Evolutionary conservation across 2,888 invertebrate species (phyloP).

Genomic region (Conops quadrifasciatus): DNA sequence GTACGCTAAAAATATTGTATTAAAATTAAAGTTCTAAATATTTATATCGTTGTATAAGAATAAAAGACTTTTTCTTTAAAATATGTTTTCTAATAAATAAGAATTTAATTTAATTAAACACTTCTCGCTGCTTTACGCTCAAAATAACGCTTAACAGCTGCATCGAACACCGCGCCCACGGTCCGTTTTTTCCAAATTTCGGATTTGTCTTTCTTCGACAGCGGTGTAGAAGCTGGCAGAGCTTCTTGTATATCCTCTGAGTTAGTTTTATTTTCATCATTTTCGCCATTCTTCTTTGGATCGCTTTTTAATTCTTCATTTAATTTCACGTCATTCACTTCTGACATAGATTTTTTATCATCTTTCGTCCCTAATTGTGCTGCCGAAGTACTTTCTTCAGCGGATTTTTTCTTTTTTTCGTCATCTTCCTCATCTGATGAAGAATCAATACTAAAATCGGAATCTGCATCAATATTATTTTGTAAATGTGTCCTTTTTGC

Average conservation of each 20-base stretch:
- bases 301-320: background rate
- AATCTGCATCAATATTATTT: slow-evolving; percentile 77
- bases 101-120: slow-evolving; percentile 36
- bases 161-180: slow-evolving; percentile 78
- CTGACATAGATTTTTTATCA: background rate
- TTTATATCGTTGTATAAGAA: background rate
- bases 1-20: too few species aligned
- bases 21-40: too few species aligned
- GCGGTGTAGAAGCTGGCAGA: slow-evolving; percentile 31
- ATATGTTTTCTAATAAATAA: too few species aligned
- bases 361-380: slow-evolving; percentile 5
- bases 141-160: slow-evolving; percentile 79
- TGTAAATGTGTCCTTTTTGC: slow-evolving; percentile 67
- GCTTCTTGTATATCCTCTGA: slow-evolving; percentile 43
- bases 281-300: slow-evolving; percentile 48
- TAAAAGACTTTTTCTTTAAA: too few species aligned
- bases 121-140: slow-evolving; percentile 73
- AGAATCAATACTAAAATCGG: slow-evolving; percentile 75
- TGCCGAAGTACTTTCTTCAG: slow-evolving; percentile 27
- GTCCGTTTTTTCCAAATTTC: slow-evolving; percentile 88
- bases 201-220: slow-evolving; percentile 72
- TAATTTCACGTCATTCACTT: background rate
- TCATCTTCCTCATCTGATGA: slow-evolving; percentile 66
- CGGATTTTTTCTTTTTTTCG: slow-evolving; percentile 34
- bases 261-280: slow-evolving; percentile 39